These are phyloP conservation scores for Atta texana DNA, from an alignment of 1,140 invertebrate species.

Conservation along the genomic window DNA sequence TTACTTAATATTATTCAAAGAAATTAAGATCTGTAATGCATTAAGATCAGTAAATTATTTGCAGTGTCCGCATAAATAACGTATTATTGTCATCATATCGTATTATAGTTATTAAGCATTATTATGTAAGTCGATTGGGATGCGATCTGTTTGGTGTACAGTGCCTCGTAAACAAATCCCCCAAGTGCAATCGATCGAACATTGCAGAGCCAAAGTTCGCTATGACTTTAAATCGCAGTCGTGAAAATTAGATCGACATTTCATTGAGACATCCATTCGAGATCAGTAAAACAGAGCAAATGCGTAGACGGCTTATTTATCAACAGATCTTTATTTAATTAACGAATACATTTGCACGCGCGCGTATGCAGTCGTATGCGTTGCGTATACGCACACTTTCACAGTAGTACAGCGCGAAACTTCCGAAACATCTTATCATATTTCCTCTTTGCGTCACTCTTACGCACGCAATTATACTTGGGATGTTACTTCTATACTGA, in stretches of 20 bases:
- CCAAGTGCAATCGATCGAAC: constrained; percentile 28
- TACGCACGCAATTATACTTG: background rate
- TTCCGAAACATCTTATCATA: constrained; percentile 27
- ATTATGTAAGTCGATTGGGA: constrained; percentile 3
- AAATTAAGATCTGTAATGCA: too few species aligned
- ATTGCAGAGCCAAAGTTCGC: constrained; percentile 2
- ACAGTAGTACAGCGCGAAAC: background rate
- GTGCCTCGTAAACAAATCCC: constrained; percentile 36
- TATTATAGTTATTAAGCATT: background rate
- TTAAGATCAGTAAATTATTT: too few species aligned
- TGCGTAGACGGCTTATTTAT: constrained; percentile 11
- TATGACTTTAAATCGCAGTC: constrained; percentile 22
- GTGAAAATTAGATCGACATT: constrained; percentile 42
- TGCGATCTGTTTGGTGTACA: background rate
- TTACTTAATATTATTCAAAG: too few species aligned
- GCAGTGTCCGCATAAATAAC: background rate
- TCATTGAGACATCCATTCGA: background rate
- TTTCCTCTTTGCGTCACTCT: background rate
- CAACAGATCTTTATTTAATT: constrained; percentile 48
- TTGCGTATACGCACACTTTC: background rate
- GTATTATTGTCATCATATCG: background rate
- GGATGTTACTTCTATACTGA: background rate
- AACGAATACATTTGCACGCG: background rate
- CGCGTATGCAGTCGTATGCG: too few species aligned
- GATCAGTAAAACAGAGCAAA: constrained; percentile 18